Evolutionary conservation across 2,797 vertebrate genomes (phyloP), one percentile per base, ranked within the genome.

Genomic region (Pogoniulus pusillus): DNA sequence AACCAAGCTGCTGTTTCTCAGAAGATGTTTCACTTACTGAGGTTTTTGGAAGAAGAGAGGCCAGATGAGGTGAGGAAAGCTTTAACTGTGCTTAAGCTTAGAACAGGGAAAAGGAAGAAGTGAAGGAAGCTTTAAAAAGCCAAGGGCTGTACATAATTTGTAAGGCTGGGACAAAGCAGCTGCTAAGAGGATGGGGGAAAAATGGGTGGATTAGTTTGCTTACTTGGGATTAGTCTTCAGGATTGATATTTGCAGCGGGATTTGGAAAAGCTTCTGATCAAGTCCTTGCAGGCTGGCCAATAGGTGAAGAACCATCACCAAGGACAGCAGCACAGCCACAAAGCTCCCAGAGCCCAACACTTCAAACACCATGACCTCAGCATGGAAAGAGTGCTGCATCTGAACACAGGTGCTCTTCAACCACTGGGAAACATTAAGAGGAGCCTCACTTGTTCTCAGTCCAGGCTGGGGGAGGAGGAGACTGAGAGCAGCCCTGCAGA

Each of bases 241-340:
- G 72, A 87, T 30, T 60, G 69, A 37, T 58, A 73, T 35, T 79
- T 76, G 37, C 26, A 59, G 62, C 24, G 2, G 0, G 91, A 85
- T 90, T 85, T 76, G 34, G 53, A 70, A 82, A 93, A 93, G 85
- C 57, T 59, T 82, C 79, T 84, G 74, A 81, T 16, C 19, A 57
- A 79, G n/a, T 35, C 54, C 29, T 58, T 47, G 23, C 55, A 72
- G 20, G 2, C 7, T 58, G 41, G 62, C 20, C 45, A 26, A 26
- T 57, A 60, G 16, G 39, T 0, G 1, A 9, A 71, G 15, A 17
- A 4, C 66, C 24, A 47, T 54, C 74, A 13, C 4, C 64, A 78
- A 90, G 63, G 32, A 72, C 35, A 71, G 63, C 0, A 81, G 59
- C 69, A 79, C 18, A 91, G 35, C 23, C 71, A 75, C 23, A 41